A percentile compares a stretch with the other conserved stretches of the same genome.
These are phyloP conservation scores for Gambelia wislizenii DNA, from an alignment of 2,797 vertebrate species.

Conservation along the genomic window DNA sequence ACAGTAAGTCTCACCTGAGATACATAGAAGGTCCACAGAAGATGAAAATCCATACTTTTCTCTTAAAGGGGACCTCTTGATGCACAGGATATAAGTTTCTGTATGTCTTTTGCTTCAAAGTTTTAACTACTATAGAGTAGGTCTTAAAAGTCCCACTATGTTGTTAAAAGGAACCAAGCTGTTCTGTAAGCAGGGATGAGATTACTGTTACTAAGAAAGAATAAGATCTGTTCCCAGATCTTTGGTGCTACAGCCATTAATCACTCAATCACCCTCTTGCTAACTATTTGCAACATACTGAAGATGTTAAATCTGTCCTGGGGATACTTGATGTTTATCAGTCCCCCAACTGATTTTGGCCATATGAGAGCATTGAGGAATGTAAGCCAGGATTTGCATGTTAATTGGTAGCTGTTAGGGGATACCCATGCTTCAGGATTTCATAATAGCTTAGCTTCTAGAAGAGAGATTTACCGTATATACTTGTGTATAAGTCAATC, in stretches of 20 bases:
- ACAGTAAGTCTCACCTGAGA: conserved; percentile 18
- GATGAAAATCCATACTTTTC: not conserved
- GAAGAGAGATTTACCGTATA: not conserved
- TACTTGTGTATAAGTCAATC: no score
- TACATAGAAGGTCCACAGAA: not conserved
- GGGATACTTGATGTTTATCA: not conserved
- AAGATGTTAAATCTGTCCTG: not conserved
- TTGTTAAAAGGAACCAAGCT: not conserved
- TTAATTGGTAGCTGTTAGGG: not conserved
- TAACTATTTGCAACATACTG: not conserved
- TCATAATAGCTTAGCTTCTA: not conserved
- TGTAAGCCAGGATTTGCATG: not conserved
- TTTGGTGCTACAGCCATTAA: not conserved
- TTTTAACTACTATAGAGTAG: not conserved
- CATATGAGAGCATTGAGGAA: not conserved
- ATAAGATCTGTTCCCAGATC: not conserved
- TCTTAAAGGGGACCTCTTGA: not conserved
- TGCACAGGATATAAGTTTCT: not conserved
- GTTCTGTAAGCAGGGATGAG: not conserved
- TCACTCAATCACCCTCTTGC: not conserved
- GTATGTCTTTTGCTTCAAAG: not conserved
- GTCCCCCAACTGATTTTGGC: not conserved
- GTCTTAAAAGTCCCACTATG: not conserved
- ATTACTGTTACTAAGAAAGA: not conserved
- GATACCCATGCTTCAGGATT: not conserved